phyloP scores from a whole-genome alignment of 2,888 invertebrate genomes.

The Drosophila kokeensis region DNA sequence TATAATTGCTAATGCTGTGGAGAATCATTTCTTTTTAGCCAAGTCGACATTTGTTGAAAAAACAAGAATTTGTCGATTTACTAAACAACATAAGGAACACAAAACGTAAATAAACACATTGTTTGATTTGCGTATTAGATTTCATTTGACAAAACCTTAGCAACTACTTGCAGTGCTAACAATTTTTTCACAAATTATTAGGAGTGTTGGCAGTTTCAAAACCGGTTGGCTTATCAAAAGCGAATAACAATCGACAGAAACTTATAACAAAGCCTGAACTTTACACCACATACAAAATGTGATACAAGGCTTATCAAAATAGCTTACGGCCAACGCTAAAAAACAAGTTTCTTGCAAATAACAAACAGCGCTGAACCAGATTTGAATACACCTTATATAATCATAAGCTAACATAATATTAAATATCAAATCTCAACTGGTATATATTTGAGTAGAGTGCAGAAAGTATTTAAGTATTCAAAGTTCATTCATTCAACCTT shows the following conservation, averaged over 20 bases:
- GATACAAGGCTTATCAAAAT: conserved; percentile 35
- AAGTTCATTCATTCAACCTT: conserved; percentile 66
- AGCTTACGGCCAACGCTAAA: conserved; percentile 16
- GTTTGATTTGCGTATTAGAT: background rate
- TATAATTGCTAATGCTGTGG: background rate
- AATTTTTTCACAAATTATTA: background rate
- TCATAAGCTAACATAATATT: background rate
- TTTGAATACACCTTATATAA: conserved; percentile 1
- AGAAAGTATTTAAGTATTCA: conserved; percentile 12
- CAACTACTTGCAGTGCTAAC: background rate
- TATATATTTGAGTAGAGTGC: conserved; percentile 18
- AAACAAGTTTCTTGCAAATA: conserved; percentile 43
- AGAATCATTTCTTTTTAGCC: background rate
- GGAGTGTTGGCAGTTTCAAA: conserved; percentile 5
- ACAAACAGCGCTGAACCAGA: conserved; percentile 8
- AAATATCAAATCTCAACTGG: conserved; percentile 40
- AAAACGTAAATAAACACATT: background rate
- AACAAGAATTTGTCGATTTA: background rate
- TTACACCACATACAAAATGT: conserved; percentile 26
- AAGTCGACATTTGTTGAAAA: background rate
- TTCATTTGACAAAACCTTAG: background rate
- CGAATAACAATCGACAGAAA: conserved; percentile 6
- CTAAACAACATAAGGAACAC: background rate
- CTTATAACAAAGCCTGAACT: conserved; percentile 18
- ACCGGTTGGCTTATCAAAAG: conserved; percentile 27